Percentiles rank a stretch among this genome's conserved stretches.
Conservation (phyloP, 2,888 invertebrate species). For the Synergus umbraculus region DNA sequence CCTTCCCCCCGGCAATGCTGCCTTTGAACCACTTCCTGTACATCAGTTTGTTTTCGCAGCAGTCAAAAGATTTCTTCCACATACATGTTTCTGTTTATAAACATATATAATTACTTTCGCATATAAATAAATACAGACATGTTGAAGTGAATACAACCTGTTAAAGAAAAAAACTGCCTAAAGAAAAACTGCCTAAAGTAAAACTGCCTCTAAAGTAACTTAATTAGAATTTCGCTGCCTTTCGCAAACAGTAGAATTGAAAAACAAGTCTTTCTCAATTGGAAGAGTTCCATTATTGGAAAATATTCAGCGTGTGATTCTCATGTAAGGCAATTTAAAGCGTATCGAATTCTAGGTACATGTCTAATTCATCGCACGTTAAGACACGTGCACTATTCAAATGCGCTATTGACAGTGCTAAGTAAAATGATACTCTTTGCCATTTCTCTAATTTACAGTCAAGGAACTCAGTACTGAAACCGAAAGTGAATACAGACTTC, state of each 20-base stretch:
- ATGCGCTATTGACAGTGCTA: constrained; percentile 16
- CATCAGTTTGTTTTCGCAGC: not conserved
- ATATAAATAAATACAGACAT: too few species aligned
- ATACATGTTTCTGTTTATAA: not conserved
- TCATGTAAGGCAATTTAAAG: not conserved
- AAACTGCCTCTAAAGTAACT: too few species aligned
- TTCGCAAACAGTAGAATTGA: not conserved
- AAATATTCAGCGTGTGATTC: not conserved
- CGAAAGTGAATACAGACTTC: constrained; percentile 22
- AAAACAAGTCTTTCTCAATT: not conserved
- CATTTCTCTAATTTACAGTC: constrained; percentile 39
- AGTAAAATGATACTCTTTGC: constrained; percentile 18
- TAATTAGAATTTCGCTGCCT: not conserved
- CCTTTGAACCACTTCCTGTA: constrained; percentile 66
- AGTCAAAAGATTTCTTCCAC: not conserved
- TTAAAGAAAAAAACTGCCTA: too few species aligned
- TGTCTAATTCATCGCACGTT: constrained; percentile 19
- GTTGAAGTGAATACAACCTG: too few species aligned
- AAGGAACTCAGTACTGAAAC: constrained; percentile 22
- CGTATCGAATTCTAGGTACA: not conserved
- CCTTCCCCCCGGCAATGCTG: constrained; percentile 76
- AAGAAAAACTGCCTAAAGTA: too few species aligned
- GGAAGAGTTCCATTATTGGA: not conserved
- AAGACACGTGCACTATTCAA: constrained; percentile 26
- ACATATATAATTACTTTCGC: not conserved